Evolutionary conservation across 1,140 invertebrate genomes (phyloP), one percentile per base, ranked within the genome.

Genomic region (Temnothorax longispinosus): DNA sequence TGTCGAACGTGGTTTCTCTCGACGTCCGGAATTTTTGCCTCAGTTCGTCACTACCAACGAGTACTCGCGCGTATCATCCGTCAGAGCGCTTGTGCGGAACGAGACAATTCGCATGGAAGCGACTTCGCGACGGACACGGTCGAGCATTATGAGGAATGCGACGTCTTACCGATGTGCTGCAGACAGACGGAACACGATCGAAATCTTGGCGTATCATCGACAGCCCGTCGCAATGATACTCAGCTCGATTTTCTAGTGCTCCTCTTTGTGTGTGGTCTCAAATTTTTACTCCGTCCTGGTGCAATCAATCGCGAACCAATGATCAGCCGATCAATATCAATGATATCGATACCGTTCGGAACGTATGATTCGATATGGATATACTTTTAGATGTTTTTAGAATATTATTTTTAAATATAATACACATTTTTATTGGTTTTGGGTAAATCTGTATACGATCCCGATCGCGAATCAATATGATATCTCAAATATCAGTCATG

Each of bases 201-300:
- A 85, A 78, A 85, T 78, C 74, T 78, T 47, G 32, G 35, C 47
- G 60, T 77, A 77, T 85, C 47, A 65, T 78, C 47, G 74, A 77
- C 18, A 72, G n/a, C 11, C 18, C n/a, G 50, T 72, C 11, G 38
- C 54, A 47, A 80, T 58, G 52, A 80, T 80, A 78, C 52, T 78
- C 27, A 13, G 44, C 50, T 80, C 41, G 52, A 8, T 8, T 67
- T 86, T 44, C n/a, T 10, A 32, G 32, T 58, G 21, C 52, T 44
- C 75, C n/a, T 76, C 50, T 76, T 86, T 58, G 44, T 6, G 44
- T 8, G 38, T 44, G 35, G 35, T 52, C 32, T 76, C 32, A 32
- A 65, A 32, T 85, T 77, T 84, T 72, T 44, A 41, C 1, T 50
- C 13, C 38, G 52, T 27, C 0, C 21, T 27, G 21, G 32, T 8